Percentiles rank a stretch among this genome's conserved stretches.
These are phyloP conservation scores for Pluvianellus socialis DNA, from an alignment of 2,113 vertebrate genomes.

Conservation along the genomic window DNA sequence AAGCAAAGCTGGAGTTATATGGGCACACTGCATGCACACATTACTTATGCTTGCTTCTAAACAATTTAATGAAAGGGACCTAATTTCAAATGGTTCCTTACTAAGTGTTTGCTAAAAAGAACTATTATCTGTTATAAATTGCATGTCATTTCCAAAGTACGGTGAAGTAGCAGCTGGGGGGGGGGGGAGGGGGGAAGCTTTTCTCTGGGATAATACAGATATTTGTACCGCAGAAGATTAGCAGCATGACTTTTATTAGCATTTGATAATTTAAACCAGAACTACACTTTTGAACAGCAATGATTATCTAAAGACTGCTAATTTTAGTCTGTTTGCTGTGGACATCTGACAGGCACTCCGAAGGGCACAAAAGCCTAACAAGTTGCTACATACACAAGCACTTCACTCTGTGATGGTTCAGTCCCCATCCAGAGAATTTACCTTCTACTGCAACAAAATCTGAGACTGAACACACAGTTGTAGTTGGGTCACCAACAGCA, in stretches of 20 bases:
- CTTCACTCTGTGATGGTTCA: background rate
- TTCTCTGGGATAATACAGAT: background rate
- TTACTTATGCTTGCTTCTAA: background rate
- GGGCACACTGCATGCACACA: rapidly evolving
- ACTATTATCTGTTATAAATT: background rate
- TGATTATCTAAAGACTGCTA: background rate
- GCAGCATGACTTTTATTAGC: background rate
- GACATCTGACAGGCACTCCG: background rate
- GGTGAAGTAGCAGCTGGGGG: background rate
- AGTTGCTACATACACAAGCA: background rate
- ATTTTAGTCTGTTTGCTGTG: background rate
- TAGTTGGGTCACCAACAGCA: background rate
- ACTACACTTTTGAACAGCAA: background rate
- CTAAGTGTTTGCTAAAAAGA: background rate
- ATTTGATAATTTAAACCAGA: background rate
- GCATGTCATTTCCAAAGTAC: background rate
- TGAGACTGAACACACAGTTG: background rate
- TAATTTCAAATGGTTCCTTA: background rate
- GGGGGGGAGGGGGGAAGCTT: background rate
- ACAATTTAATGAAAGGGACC: background rate
- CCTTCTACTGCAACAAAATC: background rate
- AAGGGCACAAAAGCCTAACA: background rate
- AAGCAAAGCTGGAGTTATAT: background rate
- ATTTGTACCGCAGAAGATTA: background rate
- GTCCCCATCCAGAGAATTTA: background rate